phyloP scores from a whole-genome alignment of 2,888 invertebrate species.

The Dicranocentrus wangi region DNA sequence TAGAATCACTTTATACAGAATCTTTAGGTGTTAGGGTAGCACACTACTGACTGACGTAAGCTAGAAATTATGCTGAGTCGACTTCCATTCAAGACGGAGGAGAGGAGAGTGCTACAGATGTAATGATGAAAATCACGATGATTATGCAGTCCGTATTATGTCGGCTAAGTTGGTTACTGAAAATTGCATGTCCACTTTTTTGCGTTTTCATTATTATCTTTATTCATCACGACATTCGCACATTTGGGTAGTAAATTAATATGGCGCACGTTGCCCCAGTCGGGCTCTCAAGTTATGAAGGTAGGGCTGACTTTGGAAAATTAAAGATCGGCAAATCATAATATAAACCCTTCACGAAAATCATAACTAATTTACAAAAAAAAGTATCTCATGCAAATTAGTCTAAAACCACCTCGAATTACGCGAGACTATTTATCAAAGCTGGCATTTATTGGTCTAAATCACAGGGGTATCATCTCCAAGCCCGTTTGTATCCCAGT shows the following conservation, averaged over 20 bases:
- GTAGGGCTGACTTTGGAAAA: too few species aligned
- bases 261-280: too few species aligned
- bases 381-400: too few species aligned
- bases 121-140: slow-evolving; percentile 65
- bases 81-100: slow-evolving; percentile 56
- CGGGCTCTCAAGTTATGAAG: too few species aligned
- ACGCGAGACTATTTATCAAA: too few species aligned
- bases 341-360: too few species aligned
- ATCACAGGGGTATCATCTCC: too few species aligned
- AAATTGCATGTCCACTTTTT: slow-evolving; percentile 33
- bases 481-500: too few species aligned
- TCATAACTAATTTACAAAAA: too few species aligned
- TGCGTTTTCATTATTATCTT: neutral
- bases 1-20: neutral
- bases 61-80: slow-evolving; percentile 59
- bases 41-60: slow-evolving; percentile 33
- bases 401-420: too few species aligned
- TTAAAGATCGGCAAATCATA: too few species aligned
- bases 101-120: slow-evolving; percentile 23
- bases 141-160: slow-evolving; percentile 61
- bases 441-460: too few species aligned
- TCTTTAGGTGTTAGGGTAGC: slow-evolving; percentile 41
- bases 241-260: neutral
- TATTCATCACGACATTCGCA: slow-evolving; percentile 9
- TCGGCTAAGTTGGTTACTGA: slow-evolving; percentile 26